Evolutionary conservation across 2,888 invertebrate genomes (phyloP), one percentile per base, ranked within the genome.

Genomic region (Phaonia tiefii): DNA sequence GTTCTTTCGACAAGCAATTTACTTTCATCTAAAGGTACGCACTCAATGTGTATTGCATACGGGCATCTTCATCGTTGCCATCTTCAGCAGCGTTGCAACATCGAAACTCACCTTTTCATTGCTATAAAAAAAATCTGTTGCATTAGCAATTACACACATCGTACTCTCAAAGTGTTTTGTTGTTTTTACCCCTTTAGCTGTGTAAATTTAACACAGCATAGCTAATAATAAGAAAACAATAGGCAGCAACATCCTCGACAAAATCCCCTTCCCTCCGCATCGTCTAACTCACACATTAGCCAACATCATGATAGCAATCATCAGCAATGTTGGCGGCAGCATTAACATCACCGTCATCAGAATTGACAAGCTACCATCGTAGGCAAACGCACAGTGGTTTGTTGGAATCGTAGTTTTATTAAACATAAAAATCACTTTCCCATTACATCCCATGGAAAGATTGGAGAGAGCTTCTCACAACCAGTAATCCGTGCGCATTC

Each of bases 61-160:
- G n/a, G 15, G 17, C 49, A 49, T 17, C 17, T 15, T 15, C 51
- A 5, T 51, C 10, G 11, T 51, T 20, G 20, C 20, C 51, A 51
- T 22, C 51, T 20, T 49, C n/a, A 49, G 11, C 49, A 15, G 7
- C 49, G 7, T 49, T 10, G 51, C 51, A 4, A 22, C 51, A 51
- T 17, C 51, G 22, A 51, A 17, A 51, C n/a, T 51, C 22, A 22
- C 11, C 51, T 20, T 20, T 15, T 49, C 49, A 1, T 20, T 63
- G n/a, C 46, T 42, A 51, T 37, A 70, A 73, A 71, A 54, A 66
- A 56, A 70, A 70, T 65, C 73, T 80, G 80, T 80, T 80, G 76
- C 77, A 77, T 77, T 77, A 71, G 71, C 58, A 80, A 77, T 77
- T 80, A 37, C 46, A 60, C 60, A 71, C 13, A 56, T 13, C 31